Evolutionary conservation across 2,113 vertebrate species (phyloP), one percentile per base, ranked within the genome.

Genomic region (Tamias sibiricus): DNA sequence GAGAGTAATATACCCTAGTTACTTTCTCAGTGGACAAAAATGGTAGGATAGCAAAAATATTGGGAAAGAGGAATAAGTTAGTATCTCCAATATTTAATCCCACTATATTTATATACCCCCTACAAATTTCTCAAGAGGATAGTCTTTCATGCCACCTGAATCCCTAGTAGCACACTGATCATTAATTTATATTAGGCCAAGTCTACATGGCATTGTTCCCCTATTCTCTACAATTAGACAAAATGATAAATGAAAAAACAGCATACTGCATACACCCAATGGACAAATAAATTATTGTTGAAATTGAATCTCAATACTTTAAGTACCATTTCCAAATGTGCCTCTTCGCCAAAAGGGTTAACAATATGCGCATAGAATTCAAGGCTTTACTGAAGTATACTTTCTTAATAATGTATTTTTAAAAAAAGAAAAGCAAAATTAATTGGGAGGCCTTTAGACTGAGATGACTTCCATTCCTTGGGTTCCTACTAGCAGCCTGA

Each of bases 201-300:
- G 44, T 85, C 49, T 81, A 17, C 26, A 52, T 69, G 71, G 35
- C 47, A n/a, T 79, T 75, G 19, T 4, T 95, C n/a, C 35, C 28
- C 77, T 69, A 74, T 54, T 91, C n/a, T 62, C 66, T 75, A 80
- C 22, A 91, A 95, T 72, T 87, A 82, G 80, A 37, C 80, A 77
- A 95, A 95, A 93, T 52, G 32, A 87, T 83, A 87, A 83, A 87
- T 66, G 22, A 57, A 66, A 90, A 90, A 95, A 74, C 14, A 85
- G 32, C 40, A 40, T 75, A 62, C 40, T 80, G 6, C 8, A 32
- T 88, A 80, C 4, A 85, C 4, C 20, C 66, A 93, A 64, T 2
- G 88, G 20, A 80, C 74, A 28, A 49, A 82, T 57, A 77, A 89
- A 64, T 69, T 57, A 93, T 54, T 91, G 52, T 86, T 91, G 57